Evolutionary conservation across 35 echinoderm and acorn worm genomes (phyloP), one percentile per base, ranked within the genome.

Genomic region (Chiridota heheva): DNA sequence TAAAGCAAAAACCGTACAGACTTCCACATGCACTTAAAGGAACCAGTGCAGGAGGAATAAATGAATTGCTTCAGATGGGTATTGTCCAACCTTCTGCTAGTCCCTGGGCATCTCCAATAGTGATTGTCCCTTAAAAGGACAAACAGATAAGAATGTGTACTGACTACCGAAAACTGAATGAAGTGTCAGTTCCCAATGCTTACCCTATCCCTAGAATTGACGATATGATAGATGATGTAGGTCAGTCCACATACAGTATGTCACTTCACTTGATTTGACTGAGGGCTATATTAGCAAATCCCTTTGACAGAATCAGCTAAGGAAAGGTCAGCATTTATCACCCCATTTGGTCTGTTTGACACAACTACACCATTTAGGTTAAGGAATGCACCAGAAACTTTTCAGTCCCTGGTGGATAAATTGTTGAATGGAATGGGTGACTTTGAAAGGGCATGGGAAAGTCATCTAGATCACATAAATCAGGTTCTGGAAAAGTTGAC

Each of bases 1-100:
- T 82, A 33, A 38, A 42, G 4, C 63, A 82, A 82, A 67, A 69
- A 34, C 63, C 80, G 15, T 82, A 82, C 40, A 67, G 80, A 61
- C 40, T 82, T 26, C 80, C 80, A n/a, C 63, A 82, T 48, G 40
- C 80, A 4, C 6, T 82, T 17, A 47, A 82, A 61, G 25, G 55
- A 8, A 10, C 61, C 36, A 37, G 67, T 7, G 43, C 67, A 69
- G 61, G 33, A 48, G 60, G 69, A 82, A 34, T 82, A 24, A 40
- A 78, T 56, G 18, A 81, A 32, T 60, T 81, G 42, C 59, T 63
- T 0, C 40, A 81, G 35, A 66, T 44, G 40, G 77, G 58, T 36
- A 81, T 81, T 66, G 66, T 81, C 13, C 40, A 66, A 81, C 33
- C 58, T 1, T 81, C 77, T n/a, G 66, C 35, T 0, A 81, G 58